Base-by-base conservation (phyloP, 2,888 invertebrate genomes). In the Bibio marci region DNA sequence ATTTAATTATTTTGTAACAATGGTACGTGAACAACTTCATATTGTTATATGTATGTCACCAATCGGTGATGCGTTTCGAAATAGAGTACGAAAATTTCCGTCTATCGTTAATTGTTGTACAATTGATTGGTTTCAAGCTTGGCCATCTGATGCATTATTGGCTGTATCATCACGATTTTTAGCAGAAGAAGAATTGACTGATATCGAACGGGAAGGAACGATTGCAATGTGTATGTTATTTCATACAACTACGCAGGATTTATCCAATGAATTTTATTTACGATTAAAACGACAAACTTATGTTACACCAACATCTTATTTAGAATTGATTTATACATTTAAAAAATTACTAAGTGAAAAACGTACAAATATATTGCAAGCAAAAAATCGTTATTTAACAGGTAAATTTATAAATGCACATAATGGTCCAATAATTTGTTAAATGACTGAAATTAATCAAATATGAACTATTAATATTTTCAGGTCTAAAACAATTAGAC, bases 81-180 rank as follows among this genome's bases (percentile, higher is more conserved):
- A 75, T 48, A 70, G 85, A 39, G 76, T 92, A 25, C 68, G 91
- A 39, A 91, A 88, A 58, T 94, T 92, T 57, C 92, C 92, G 0
- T 78, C 90, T 0, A 71, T 94, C 17, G 86, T 92, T 42, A 94
- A 91, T 57, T 92, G 91, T 57, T 92, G 92, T 54, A 92, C 91
- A 2, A 91, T 92, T 45, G 90, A 92, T 58, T 92, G 92, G 92
- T 87, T 92, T 59, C 88, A 87, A 76, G 71, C 83, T 37, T 94
- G 95, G 95, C 94, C 95, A 1, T 75, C 83, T 51, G 92, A 94
- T 60, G 92, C 92, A 2, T 58, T 94, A 25, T 59, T 86, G 33
- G 91, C 91, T 1, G 91, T 92, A 1, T 86, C 92, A 0, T 80
- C 76, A 2, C 64, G 35, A 38, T 90, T 90, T 58, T 64, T 92